phyloP scores from a whole-genome alignment of 2,113 vertebrate genomes.

The Scytalopus superciliaris region DNA sequence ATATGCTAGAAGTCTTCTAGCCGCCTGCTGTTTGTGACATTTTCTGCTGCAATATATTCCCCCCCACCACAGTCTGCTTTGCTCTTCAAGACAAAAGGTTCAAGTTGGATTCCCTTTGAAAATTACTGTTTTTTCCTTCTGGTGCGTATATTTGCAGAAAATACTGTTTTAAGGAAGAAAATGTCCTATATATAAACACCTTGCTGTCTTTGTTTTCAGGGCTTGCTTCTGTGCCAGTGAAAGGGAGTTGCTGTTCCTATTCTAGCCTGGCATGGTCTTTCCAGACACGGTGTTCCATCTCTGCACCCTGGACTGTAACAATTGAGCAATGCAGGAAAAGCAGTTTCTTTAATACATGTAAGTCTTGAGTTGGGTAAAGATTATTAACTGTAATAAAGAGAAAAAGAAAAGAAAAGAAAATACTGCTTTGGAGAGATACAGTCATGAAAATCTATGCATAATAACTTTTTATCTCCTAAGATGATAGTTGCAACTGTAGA shows the following conservation, averaged over 20 bases:
- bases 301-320: background rate
- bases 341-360: constrained; percentile 73
- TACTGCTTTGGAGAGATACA: background rate
- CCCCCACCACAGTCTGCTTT: background rate
- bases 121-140: background rate
- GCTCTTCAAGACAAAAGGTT: background rate
- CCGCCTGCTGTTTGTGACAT: background rate
- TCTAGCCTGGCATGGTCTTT: constrained; percentile 17
- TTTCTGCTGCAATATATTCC: background rate
- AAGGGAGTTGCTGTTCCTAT: background rate
- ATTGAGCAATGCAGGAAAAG: constrained; percentile 48
- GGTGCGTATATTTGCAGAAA: fast-evolving
- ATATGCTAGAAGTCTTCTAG: background rate
- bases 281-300: constrained; percentile 40
- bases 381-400: background rate
- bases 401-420: background rate
- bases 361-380: background rate
- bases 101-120: background rate
- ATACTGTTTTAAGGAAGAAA: background rate
- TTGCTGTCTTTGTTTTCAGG: constrained; percentile 37
- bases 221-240: background rate
- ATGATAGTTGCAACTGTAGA: background rate
- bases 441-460: background rate
- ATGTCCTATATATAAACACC: background rate
- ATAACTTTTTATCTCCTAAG: background rate